These are phyloP conservation scores for Thelaira solivaga DNA, from an alignment of 2,888 invertebrate species.

Conservation along the genomic window DNA sequence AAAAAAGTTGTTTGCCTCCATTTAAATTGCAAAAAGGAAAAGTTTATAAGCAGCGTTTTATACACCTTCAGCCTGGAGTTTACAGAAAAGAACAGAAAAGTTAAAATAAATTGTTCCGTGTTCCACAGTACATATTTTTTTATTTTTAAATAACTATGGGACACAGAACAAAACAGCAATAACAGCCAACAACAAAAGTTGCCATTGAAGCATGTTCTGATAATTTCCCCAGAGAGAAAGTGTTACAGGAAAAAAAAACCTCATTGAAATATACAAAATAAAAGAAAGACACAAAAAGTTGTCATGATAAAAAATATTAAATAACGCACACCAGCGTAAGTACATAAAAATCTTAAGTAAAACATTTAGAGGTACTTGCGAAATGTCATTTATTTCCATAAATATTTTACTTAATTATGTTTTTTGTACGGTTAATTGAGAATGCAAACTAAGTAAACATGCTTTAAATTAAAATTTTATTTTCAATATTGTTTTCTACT, in stretches of 20 bases:
- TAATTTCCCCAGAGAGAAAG: constrained; percentile 58
- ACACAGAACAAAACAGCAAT: constrained; percentile 25
- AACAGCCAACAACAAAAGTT: constrained; percentile 11
- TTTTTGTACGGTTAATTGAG: too few relatives aligned
- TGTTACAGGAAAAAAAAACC: constrained; percentile 30
- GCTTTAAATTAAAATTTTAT: too few relatives aligned
- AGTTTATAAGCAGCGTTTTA: constrained; percentile 35
- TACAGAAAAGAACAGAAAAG: not conserved
- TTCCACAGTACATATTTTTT: constrained; percentile 11
- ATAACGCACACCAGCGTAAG: not conserved
- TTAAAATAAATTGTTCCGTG: too few relatives aligned
- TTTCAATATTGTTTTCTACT: too few relatives aligned
- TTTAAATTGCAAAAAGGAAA: constrained; percentile 1
- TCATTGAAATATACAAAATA: constrained; percentile 11
- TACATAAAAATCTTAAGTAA: too few relatives aligned
- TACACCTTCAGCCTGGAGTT: constrained; percentile 24
- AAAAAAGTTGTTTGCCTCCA: constrained; percentile 20
- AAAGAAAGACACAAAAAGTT: not conserved
- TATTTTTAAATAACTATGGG: constrained; percentile 40
- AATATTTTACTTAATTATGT: too few relatives aligned
- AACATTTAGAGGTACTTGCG: too few relatives aligned
- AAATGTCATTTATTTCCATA: too few relatives aligned
- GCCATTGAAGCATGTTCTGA: constrained; percentile 33
- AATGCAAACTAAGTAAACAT: too few relatives aligned
- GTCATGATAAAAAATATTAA: not conserved